Evolutionary conservation across 2,113 vertebrate genomes (phyloP), one percentile per base, ranked within the genome.

Genomic region (Cochlearius cochlearius): DNA sequence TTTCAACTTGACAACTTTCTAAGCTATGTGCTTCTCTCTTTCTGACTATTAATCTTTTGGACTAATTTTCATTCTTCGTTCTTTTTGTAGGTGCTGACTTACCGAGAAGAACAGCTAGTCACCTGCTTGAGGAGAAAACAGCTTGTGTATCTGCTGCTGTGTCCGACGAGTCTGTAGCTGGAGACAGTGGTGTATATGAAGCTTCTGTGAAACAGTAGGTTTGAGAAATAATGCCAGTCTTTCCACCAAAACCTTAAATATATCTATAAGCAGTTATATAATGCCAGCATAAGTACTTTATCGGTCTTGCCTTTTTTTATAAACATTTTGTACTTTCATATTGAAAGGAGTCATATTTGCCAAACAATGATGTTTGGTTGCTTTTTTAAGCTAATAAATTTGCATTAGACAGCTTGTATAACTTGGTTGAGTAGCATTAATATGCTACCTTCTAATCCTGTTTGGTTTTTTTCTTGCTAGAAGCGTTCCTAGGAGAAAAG

Each of bases 111-210:
- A 87, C 96, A 84, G 86, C n/a, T 17, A 32, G 81, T 76, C 97
- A 97, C 52, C 39, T 98, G 59, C 97, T 97, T 15, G 98, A 98
- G 74, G 98, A 98, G 88, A 98, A 98, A 69, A 79, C 95, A 3
- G 80, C 98, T 5, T 98, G 98, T 38, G 98, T 99, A 38, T 99
- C 98, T 9, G 98, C 98, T 25, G 98, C 98, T 0, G 98, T 99
- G 39, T 99, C 98, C 0, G 98, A 99, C n/a, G 98, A 99, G 80
- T 99, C 98, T 5, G 98, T 99, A 81, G 98, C 98, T 53, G 98
- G 98, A 86, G 98, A 99, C 73, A 99, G 98, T 23, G 98, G 98
- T 3, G 98, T 99, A 88, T 99, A 99, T 9, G 98, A 99, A 94
- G 98, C 98, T 13, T 98, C 98, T 22, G 50, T 98, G 94, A 98